Percentiles rank a stretch among this genome's conserved stretches.
phyloP scores from a whole-genome alignment of 2,113 vertebrate genomes.

The Glareola pratincola region DNA sequence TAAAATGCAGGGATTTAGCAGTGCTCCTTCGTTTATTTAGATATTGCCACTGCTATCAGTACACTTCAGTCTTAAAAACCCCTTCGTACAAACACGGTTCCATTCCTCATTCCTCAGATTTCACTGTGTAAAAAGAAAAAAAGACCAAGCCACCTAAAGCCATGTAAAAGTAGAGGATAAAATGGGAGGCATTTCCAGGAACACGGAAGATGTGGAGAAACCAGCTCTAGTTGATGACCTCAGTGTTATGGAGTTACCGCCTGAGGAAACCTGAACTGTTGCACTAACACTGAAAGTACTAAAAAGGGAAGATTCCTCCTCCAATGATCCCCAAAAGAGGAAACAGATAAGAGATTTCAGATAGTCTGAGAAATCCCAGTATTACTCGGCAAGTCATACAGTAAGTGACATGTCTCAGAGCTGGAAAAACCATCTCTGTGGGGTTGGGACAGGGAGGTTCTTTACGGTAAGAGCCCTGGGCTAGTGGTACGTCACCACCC shows the following conservation, averaged over 20 bases:
- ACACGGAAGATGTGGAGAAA: not conserved
- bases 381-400: constrained; percentile 5
- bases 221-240: not conserved
- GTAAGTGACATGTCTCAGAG: not conserved
- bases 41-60: not conserved
- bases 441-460: not conserved
- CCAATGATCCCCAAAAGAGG: not conserved
- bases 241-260: not conserved
- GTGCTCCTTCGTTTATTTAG: not conserved
- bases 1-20: not conserved
- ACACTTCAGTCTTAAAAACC: not conserved
- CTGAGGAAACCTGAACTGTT: not conserved
- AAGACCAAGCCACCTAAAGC: not conserved
- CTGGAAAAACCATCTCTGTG: not conserved
- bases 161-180: not conserved
- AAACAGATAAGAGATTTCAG: constrained; percentile 23
- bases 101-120: not conserved
- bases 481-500: not conserved
- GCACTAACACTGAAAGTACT: not conserved
- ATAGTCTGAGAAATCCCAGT: not conserved
- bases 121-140: not conserved
- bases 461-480: not conserved
- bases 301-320: not conserved
- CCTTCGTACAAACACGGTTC: not conserved
- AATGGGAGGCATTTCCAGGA: not conserved